Base-by-base conservation (phyloP, 2,113 vertebrate genomes). In the Pelobates fuscus region DNA sequence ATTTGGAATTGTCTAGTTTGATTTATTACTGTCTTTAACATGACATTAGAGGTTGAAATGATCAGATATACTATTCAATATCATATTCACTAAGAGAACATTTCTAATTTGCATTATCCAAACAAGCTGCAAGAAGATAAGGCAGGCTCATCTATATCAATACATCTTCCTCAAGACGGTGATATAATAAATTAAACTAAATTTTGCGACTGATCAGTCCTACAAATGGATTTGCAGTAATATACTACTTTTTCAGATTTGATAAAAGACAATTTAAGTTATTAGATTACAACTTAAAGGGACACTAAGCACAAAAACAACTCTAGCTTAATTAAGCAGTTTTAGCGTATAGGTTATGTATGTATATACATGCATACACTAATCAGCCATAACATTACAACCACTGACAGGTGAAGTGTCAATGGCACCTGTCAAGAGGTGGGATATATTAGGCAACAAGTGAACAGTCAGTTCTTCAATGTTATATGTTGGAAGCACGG, bases 211-310 rank as follows among this genome's bases (percentile, higher is more conserved):
- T 62, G 27, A 32, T 20, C 60, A 32, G 17, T 62, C 27, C 60
- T 30, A 18, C n/a, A 32, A 61, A 29, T 59, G 57, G 21, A 21
- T 57, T 57, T 23, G 18, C 18, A 21, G 18, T 11, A 11, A 57
- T 1, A 27, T 26, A 29, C 25, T 29, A 6, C 30, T 32, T 61
- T 62, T 62, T 62, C 60, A 62, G 27, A 8, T 62, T 32, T 62
- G 60, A 62, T 32, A 30, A 30, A 74, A 55, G 71, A 52, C 32
- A 41, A 25, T 17, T 60, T 21, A 66, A 29, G 30, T 43, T 59
- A 59, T 60, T 21, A 66, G 49, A 21, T 43, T 59, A 59, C 62
- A 66, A 49, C 61, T 75, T 65, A 75, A 20, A 49, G 8, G n/a
- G n/a, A n/a, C n/a, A n/a, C n/a, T n/a, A n/a, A n/a, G n/a, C n/a